These are phyloP conservation scores for Raphicerus campestris DNA, from an alignment of 2,113 vertebrate species.

Conservation along the genomic window DNA sequence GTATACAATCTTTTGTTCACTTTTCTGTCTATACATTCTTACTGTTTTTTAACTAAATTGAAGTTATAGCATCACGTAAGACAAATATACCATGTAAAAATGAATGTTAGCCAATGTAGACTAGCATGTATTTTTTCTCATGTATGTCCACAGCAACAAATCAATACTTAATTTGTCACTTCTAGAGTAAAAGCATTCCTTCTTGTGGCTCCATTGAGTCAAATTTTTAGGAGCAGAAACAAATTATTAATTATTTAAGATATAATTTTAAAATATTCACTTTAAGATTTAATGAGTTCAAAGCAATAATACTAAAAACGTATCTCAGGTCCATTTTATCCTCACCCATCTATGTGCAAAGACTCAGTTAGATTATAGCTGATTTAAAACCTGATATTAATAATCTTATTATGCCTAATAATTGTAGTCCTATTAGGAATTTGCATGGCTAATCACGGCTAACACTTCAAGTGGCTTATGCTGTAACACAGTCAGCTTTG, in stretches of 20 bases:
- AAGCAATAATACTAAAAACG: neutral
- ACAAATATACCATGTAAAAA: slow-evolving; percentile 3
- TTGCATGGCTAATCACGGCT: neutral
- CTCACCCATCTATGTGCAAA: neutral
- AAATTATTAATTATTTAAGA: slow-evolving; percentile 19
- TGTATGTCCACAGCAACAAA: neutral
- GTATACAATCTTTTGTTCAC: slow-evolving; percentile 28
- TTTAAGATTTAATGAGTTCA: slow-evolving; percentile 44
- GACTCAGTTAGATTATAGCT: neutral
- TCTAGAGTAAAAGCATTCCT: neutral
- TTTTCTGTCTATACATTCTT: slow-evolving; percentile 53
- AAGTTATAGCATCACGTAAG: neutral
- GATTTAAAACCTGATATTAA: slow-evolving; percentile 33
- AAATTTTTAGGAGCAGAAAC: slow-evolving; percentile 27
- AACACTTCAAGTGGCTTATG: slow-evolving; percentile 7
- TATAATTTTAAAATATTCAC: slow-evolving; percentile 10
- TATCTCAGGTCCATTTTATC: slow-evolving; percentile 7
- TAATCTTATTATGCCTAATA: slow-evolving; percentile 9
- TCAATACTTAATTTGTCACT: slow-evolving; percentile 24
- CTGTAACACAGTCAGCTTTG: slow-evolving; percentile 24
- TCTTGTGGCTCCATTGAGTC: neutral
- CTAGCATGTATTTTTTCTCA: neutral
- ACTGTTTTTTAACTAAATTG: slow-evolving; percentile 6
- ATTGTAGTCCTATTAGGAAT: slow-evolving; percentile 10
- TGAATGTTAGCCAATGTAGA: neutral